phyloP scores from a whole-genome alignment of 2,797 vertebrate genomes.

The Eutrigla gurnardus region DNA sequence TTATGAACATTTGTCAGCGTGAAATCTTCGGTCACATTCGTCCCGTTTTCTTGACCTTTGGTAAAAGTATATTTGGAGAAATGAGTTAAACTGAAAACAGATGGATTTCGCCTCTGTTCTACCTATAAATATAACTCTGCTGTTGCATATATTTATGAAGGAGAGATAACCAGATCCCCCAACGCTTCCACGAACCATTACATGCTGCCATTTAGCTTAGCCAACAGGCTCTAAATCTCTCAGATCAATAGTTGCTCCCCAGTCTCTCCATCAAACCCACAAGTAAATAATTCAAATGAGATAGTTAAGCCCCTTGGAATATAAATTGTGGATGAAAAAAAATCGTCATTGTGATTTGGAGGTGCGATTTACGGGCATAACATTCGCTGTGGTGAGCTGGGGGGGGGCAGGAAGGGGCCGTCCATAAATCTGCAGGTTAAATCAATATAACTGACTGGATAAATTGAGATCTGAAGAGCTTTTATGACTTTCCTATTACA shows the following conservation, averaged over 20 bases:
- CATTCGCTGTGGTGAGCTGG: slow-evolving; percentile 52
- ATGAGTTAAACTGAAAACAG: slow-evolving; percentile 9
- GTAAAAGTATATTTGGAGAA: slow-evolving; percentile 28
- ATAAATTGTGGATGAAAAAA: slow-evolving; percentile 68
- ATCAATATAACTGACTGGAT: slow-evolving; percentile 78
- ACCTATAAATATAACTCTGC: slow-evolving; percentile 48
- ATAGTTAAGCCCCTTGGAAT: slow-evolving; percentile 78
- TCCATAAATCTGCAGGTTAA: slow-evolving; percentile 75
- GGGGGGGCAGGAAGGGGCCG: slow-evolving; percentile 21
- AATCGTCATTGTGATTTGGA: slow-evolving; percentile 67
- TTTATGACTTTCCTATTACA: slow-evolving; percentile 79
- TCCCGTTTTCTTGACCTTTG: slow-evolving; percentile 9
- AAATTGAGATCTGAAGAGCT: slow-evolving; percentile 77
- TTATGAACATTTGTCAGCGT: slow-evolving; percentile 31
- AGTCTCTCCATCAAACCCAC: slow-evolving; percentile 77
- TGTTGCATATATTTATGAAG: slow-evolving; percentile 49
- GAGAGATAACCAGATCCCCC: slow-evolving; percentile 67
- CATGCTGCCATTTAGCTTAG: slow-evolving; percentile 76
- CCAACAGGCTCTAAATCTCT: slow-evolving; percentile 81
- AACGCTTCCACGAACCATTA: slow-evolving; percentile 52
- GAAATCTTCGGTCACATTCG: slow-evolving; percentile 32
- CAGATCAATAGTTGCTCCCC: slow-evolving; percentile 79
- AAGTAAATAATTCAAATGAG: slow-evolving; percentile 86
- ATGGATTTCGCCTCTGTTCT: slow-evolving; percentile 16
- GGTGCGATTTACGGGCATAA: slow-evolving; percentile 61